Base-by-base conservation (phyloP, 2,888 invertebrate genomes). In the Pseudolycoriella hygida region DNA sequence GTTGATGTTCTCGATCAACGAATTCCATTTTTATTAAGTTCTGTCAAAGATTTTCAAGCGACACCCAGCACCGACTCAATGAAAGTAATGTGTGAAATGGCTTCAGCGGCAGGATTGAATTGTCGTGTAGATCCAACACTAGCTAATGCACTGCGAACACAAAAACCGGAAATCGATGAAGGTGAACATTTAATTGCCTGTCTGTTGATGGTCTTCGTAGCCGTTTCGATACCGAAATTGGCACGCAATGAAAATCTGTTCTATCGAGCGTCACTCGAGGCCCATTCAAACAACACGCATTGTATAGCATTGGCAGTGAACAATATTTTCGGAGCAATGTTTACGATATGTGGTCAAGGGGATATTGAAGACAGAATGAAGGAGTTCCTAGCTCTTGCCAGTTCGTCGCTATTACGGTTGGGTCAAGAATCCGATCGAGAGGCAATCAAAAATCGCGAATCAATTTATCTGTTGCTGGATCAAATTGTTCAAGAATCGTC, bases 361-460 rank as follows among this genome's bases (percentile, higher is more conserved):
- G 98, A 99, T 60, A 92, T 96, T 51, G 93, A 93, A 59, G 93
- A 94, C 59, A 75, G 98, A 45, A 88, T 98, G 80, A 97, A 97
- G 60, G 98, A 99, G 62, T 98, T 85, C 57, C 64, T 85, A 49
- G 84, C 84, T 3, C 68, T 98, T 52, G 93, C 97, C 1, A 96
- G 96, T 1, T 96, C 97, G 1, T 94, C 94, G 57, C 70, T 98
- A 42, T 68, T 98, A 39, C 77, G 96, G 46, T 73, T 97, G 25
- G 96, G 96, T 0, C 93, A 94, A 60, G 96, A 96, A 66, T 86
- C 86, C 4, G 94, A 93, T 56, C 90, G 87, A 60, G 97, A 98
- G 61, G 81, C 81, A 1, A 89, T 87, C 20, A 85, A 78, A 57
- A 93, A 97, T 66, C 72, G 97, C 43, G 97, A 98, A 64, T 94